phyloP scores from a whole-genome alignment of 1,140 invertebrate species.

The Periplaneta americana region DNA sequence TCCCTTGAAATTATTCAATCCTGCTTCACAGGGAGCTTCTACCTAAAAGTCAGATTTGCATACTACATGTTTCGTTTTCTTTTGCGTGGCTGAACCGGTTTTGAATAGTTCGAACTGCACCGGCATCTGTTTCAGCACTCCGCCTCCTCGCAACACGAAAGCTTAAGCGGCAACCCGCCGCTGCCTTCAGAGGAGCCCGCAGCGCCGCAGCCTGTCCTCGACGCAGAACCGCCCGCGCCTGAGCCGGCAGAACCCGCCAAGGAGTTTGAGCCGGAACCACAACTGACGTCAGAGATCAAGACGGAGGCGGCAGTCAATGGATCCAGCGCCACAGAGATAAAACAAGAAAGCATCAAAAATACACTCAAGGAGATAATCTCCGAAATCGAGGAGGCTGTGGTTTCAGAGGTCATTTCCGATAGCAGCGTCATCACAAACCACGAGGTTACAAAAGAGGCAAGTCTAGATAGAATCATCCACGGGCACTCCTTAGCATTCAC shows the following conservation, averaged over 20 bases:
- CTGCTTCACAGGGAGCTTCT: too few species aligned
- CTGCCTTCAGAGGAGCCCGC: too few species aligned
- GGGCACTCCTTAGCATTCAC: too few species aligned
- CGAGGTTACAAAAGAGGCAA: not conserved
- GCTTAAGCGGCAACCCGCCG: not conserved
- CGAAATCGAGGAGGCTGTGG: slow-evolving; percentile 50
- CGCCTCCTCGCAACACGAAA: not conserved
- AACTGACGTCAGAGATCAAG: too few species aligned
- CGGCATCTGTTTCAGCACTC: not conserved
- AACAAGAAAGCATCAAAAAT: slow-evolving; percentile 48
- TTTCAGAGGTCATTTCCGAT: slow-evolving; percentile 3
- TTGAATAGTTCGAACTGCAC: too few species aligned
- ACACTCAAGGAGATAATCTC: slow-evolving; percentile 53
- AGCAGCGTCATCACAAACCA: not conserved
- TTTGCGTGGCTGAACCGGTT: too few species aligned
- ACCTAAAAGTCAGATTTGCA: too few species aligned
- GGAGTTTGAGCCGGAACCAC: too few species aligned
- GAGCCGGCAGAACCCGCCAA: too few species aligned
- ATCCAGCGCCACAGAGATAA: slow-evolving; percentile 34
- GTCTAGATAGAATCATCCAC: too few species aligned
- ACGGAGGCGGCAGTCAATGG: not conserved
- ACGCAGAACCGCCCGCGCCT: not conserved
- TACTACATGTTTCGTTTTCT: too few species aligned
- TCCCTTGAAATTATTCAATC: too few species aligned
- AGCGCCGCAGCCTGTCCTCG: not conserved